phyloP scores from a whole-genome alignment of 2,113 vertebrate genomes.

The Nipponia nippon region DNA sequence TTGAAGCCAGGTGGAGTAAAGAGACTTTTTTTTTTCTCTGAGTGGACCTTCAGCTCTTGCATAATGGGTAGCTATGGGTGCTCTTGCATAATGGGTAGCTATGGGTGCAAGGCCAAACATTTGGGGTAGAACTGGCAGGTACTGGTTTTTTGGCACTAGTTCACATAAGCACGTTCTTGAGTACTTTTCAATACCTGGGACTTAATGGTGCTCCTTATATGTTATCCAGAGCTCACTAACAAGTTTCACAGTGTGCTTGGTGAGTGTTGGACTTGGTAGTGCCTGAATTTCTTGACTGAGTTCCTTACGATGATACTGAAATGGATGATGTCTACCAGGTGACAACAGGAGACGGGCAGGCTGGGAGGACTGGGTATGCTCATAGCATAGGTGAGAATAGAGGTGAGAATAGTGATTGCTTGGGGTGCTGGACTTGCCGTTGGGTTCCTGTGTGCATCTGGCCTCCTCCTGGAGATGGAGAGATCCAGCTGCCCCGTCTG shows the following conservation, averaged over 20 bases:
- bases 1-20: not conserved
- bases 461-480: not conserved
- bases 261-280: not conserved
- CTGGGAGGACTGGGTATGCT: not conserved
- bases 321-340: not conserved
- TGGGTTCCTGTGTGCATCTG: not conserved
- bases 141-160: not conserved
- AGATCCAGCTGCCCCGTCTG: not conserved
- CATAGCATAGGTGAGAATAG: no score
- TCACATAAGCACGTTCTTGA: not conserved
- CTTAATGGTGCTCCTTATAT: not conserved
- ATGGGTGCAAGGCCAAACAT: not conserved
- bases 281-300: not conserved
- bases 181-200: not conserved
- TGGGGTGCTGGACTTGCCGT: not conserved
- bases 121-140: not conserved
- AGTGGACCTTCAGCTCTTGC: not conserved
- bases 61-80: not conserved
- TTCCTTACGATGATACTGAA: not conserved
- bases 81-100: not conserved
- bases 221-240: not conserved
- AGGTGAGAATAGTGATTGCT: not conserved
- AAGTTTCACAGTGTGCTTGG: not conserved
- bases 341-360: not conserved
- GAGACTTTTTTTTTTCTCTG: not conserved